Percentiles rank a stretch among this genome's conserved stretches.
phyloP scores from a whole-genome alignment of 2,113 vertebrate species.

The Romanogobio albipinnatus region DNA sequence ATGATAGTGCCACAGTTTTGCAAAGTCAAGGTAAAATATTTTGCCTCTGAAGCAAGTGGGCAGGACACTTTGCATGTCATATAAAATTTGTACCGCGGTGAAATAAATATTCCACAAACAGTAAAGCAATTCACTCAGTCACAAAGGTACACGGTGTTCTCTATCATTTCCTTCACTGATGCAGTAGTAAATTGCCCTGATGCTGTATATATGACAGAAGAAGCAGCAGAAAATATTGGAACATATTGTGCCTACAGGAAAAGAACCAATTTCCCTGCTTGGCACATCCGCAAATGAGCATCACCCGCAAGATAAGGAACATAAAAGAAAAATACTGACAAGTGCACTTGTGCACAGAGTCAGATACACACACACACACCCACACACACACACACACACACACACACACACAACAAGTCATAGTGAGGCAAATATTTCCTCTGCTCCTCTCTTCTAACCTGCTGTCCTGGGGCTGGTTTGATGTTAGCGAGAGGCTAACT shows the following conservation, averaged over 20 bases:
- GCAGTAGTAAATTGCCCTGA: constrained; percentile 50
- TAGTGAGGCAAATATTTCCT: constrained; percentile 13
- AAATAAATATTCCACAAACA: constrained; percentile 67
- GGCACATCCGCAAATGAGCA: constrained; percentile 12
- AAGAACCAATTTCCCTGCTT: constrained; percentile 12
- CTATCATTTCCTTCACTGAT: constrained; percentile 54
- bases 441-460: constrained; percentile 13
- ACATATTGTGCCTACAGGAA: constrained; percentile 33
- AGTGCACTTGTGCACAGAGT: background rate
- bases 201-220: constrained; percentile 21
- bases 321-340: constrained; percentile 1
- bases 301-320: background rate
- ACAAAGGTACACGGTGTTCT: constrained; percentile 64
- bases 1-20: constrained; percentile 64
- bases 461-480: constrained; percentile 20
- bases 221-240: constrained; percentile 30
- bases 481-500: background rate
- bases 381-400: constrained; percentile 13
- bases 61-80: constrained; percentile 74
- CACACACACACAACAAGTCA: constrained; percentile 14
- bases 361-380: background rate
- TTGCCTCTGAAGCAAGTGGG: constrained; percentile 60
- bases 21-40: constrained; percentile 74
- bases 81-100: constrained; percentile 67
- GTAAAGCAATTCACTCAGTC: constrained; percentile 70